Evolutionary conservation across 2,113 vertebrate genomes (phyloP), one percentile per base, ranked within the genome.

Genomic region (Isurus oxyrinchus): DNA sequence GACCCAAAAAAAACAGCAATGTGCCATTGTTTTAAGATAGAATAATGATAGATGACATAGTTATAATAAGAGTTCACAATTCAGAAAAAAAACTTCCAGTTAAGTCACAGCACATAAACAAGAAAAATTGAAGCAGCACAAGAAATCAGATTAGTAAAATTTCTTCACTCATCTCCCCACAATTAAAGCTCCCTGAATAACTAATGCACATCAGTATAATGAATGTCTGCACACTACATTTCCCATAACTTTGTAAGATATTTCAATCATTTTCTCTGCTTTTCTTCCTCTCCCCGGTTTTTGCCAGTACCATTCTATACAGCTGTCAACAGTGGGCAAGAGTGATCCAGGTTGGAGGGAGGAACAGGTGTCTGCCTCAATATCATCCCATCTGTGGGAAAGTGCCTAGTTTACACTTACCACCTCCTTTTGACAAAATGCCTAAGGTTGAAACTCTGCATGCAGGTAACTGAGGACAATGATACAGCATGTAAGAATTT

Each of bases 371-470:
- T 94, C 21, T 94, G 35, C 7, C 59, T 66, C 2, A 63, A 40
- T 63, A 94, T 23, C 90, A 21, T 40, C 16, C 90, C 59, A 63
- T 63, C 90, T 94, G 90, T 94, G 90, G 59, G 90, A 94, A 94
- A 66, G 57, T 94, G 35, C 31, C 35, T 19, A 94, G 90, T 35
- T 94, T 94, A 63, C 59, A 94, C 59, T 40, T 63, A 63, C 59
- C 90, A 94, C 90, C 59, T 40, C 57, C 14, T 40, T 93, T 66
- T 94, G 90, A 94, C 40, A 94, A 63, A 94, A 94, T 59, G 66
- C 63, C 19, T 16, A 63, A 40, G 59, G n/a, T 23, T 21, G 61
- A 63, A 61, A 59, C 31, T 88, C 53, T 66, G 16, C 57, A 94
- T 94, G 90, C 59, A 94, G 90, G 59, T 63, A 63, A 94, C 59